Base-by-base conservation (phyloP, 2,888 invertebrate species). In the Odontothrips loti region DNA sequence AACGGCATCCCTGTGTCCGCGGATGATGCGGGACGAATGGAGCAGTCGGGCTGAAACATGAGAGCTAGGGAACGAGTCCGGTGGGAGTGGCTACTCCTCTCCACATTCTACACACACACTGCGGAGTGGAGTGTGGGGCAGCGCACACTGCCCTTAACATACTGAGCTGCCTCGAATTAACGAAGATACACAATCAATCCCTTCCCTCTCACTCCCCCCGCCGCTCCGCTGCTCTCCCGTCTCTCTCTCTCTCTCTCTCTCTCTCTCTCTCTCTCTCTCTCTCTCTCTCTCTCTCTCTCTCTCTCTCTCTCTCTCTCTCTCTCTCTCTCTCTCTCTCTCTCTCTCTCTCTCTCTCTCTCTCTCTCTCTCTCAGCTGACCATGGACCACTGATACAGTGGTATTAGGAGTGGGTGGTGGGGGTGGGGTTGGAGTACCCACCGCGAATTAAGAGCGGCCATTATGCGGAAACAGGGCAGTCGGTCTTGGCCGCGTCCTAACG, bases 111-210 rank as follows among this genome's bases (percentile, higher is more conserved):
- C 51, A 51, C 51, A 51, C 51, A 51, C 51, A 51, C 34, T n/a
- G n/a, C n/a, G n/a, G n/a, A n/a, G n/a, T n/a, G n/a, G n/a, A 43
- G 34, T 6, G 34, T 6, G 34, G 34, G 34, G 34, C 34, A 43
- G 34, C 34, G 2, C 34, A 6, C 34, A 43, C 58, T n/a, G 58
- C 17, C 58, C 58, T n/a, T 58, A 58, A 58, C 58, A 58, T 58
- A 58, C 58, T 58, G 58, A n/a, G 58, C 58, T 58, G 58, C 58
- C 58, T 58, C 58, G 58, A 58, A 58, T 58, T 58, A 58, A 58
- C 58, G 58, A 58, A 58, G 58, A 58, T 58, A 17, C 58, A 58
- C 58, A 58, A 58, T 58, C 58, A 58, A 58, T 58, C 58, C 58
- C 58, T 58, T 58, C 58, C 58, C 58, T 58, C 58, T 58, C 20